phyloP scores from a whole-genome alignment of 2,113 vertebrate species.

The Heterotis niloticus region DNA sequence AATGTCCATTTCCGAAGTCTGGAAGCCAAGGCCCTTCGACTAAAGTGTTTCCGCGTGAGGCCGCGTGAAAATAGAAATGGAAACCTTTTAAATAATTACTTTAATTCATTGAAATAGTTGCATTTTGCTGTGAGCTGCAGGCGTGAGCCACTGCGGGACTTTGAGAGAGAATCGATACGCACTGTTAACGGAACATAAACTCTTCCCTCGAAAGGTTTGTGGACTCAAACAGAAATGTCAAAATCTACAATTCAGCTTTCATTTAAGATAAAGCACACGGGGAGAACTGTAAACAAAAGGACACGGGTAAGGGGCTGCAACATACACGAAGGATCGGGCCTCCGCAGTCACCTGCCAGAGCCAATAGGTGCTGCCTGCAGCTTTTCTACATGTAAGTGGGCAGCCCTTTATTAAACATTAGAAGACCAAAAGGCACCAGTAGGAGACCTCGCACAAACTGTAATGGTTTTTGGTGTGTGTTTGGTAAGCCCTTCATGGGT shows the following conservation, averaged over 20 bases:
- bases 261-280: background rate
- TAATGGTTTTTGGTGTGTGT: background rate
- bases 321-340: background rate
- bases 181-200: conserved; percentile 11
- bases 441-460: background rate
- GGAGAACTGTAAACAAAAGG: background rate
- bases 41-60: background rate
- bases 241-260: conserved; percentile 19
- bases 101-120: too few species aligned
- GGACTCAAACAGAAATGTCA: conserved; percentile 10
- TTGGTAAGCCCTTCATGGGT: background rate
- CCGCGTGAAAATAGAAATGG: background rate
- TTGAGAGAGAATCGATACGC: conserved; percentile 7
- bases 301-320: background rate
- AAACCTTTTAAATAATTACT: background rate
- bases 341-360: conserved; percentile 1
- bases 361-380: background rate
- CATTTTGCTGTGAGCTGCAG: too few species aligned
- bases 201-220: background rate
- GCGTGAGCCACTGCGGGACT: background rate
- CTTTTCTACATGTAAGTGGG: background rate
- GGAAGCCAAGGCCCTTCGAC: too few species aligned
- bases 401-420: background rate
- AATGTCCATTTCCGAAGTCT: too few species aligned
- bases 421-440: background rate